phyloP scores from a whole-genome alignment of 2,797 vertebrate genomes.

The Cryptoprocta ferox region DNA sequence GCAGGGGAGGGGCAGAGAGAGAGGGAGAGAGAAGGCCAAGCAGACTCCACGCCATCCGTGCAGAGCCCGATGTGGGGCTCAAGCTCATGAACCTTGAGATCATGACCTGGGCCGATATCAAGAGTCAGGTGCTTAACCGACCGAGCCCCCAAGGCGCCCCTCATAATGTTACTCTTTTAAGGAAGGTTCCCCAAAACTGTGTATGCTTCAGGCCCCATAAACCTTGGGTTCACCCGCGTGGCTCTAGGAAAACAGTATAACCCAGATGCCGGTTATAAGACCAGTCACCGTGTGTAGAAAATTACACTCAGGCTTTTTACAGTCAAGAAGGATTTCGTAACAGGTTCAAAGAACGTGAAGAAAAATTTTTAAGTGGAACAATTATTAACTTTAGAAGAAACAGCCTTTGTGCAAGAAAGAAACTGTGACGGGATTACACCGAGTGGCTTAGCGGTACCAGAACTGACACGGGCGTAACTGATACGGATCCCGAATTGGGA shows the following conservation, averaged over 20 bases:
- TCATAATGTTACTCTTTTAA: neutral
- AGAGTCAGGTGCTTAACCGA: neutral
- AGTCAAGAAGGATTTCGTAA: neutral
- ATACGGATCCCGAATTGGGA: neutral
- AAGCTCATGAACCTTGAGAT: neutral
- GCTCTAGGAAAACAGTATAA: neutral
- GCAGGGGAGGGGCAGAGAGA: neutral
- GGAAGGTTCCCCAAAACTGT: neutral
- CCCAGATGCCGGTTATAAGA: neutral
- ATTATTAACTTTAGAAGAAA: slow-evolving; percentile 39
- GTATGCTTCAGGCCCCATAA: neutral
- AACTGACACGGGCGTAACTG: neutral
- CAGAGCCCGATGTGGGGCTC: fast-evolving
- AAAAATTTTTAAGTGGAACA: neutral
- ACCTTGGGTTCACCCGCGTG: neutral
- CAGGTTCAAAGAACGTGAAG: neutral
- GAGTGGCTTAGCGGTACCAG: neutral
- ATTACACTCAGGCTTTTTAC: neutral
- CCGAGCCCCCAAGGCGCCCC: neutral
- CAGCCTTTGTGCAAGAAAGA: slow-evolving; percentile 30
- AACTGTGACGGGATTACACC: neutral
- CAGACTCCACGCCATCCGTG: neutral
- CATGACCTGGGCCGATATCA: neutral
- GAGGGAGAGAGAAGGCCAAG: neutral
- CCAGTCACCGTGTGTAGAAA: neutral